A percentile compares a stretch with the other conserved stretches of the same genome.
These are phyloP conservation scores for Ormyrus rosae DNA, from an alignment of 2,888 invertebrate species.

Conservation along the genomic window DNA sequence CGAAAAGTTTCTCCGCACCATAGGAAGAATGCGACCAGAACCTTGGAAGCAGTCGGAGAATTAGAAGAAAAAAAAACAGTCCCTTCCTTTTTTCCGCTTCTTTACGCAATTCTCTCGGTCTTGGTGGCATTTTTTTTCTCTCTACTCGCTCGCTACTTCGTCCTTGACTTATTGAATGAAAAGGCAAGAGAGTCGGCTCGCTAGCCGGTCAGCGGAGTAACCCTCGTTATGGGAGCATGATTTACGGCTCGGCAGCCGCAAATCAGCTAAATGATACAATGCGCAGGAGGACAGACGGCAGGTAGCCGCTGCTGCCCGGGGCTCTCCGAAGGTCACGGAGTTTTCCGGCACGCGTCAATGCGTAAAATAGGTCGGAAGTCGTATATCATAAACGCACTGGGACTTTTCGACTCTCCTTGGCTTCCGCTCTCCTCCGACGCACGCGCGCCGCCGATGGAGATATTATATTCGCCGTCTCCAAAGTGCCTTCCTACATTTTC, in stretches of 20 bases:
- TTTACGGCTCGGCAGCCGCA: conserved; percentile 45
- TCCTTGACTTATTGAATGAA: conserved; percentile 38
- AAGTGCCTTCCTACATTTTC: conserved; percentile 7
- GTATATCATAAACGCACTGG: conserved; percentile 66
- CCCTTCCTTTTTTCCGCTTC: conserved; percentile 35
- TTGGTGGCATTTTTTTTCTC: conserved; percentile 13
- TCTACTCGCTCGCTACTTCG: conserved; percentile 12
- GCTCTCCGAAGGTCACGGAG: neutral
- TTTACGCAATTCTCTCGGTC: conserved; percentile 37
- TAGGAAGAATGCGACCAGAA: conserved; percentile 31
- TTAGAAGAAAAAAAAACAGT: neutral
- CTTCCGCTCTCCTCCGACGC: neutral
- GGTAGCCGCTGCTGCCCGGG: conserved; percentile 49
- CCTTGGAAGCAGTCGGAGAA: conserved; percentile 33
- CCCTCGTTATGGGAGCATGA: conserved; percentile 47
- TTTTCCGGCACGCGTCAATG: conserved; percentile 35
- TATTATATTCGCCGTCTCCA: conserved; percentile 6
- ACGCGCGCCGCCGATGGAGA: conserved; percentile 10
- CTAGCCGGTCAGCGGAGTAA: conserved; percentile 1
- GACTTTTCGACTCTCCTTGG: conserved; percentile 28
- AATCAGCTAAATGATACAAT: conserved; percentile 58
- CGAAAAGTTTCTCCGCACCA: conserved; percentile 15
- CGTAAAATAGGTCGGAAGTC: conserved; percentile 72
- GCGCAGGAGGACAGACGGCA: conserved; percentile 46
- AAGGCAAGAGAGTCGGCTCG: conserved; percentile 11